Percentiles rank a stretch among this genome's conserved stretches.
Conservation (phyloP, 92 coral and sea anemone species). For the Bergia sp. region DNA sequence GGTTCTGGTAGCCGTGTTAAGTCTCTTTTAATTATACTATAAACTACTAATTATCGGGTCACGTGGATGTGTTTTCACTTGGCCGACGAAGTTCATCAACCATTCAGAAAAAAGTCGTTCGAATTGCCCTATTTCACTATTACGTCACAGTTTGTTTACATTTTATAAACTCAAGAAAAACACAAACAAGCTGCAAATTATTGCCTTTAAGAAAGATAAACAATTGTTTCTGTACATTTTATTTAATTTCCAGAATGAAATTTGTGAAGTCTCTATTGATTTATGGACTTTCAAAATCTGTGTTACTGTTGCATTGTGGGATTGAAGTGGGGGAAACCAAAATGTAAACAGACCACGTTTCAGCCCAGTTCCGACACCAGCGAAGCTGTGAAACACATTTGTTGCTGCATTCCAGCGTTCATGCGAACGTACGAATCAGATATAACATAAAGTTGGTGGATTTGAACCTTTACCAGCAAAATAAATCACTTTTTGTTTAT, state of each 20-base stretch:
- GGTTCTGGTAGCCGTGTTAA: conserved; percentile 6
- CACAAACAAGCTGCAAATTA: no score
- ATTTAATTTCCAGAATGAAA: background rate
- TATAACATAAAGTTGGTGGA: background rate
- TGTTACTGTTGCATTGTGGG: background rate
- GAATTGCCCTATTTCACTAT: background rate
- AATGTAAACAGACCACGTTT: background rate
- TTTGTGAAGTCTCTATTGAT: conserved; percentile 1
- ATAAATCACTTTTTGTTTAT: background rate
- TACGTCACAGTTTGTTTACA: no score
- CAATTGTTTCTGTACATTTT: background rate
- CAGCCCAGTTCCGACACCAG: background rate
- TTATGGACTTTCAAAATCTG: conserved; percentile 3
- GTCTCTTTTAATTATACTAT: conserved; percentile 1
- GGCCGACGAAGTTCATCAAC: background rate
- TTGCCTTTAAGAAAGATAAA: no score
- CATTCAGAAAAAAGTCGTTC: background rate
- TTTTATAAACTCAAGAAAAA: background rate
- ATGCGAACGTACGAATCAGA: conserved; percentile 1
- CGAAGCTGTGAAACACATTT: background rate
- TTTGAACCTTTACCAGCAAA: no score
- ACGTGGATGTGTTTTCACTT: background rate
- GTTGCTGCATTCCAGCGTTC: conserved; percentile 7
- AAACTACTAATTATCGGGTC: conserved; percentile 4
- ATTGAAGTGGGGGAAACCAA: no score